These are phyloP conservation scores for Sphinx pinastri DNA, from an alignment of 2,888 invertebrate species.

Conservation along the genomic window DNA sequence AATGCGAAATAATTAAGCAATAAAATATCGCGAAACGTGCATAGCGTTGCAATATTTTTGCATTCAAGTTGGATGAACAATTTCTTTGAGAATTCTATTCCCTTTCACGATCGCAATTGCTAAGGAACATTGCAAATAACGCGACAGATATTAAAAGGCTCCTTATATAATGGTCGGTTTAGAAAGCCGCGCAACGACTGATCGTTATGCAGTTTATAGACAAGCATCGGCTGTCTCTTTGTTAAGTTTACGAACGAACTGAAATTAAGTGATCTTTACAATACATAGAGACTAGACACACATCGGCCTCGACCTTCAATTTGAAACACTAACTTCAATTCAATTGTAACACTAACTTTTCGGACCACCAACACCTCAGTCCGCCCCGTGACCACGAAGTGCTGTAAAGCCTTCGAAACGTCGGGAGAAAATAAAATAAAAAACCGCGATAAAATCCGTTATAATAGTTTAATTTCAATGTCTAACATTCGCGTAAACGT, in stretches of 20 bases:
- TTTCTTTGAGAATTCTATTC: not conserved
- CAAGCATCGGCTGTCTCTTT: conserved; percentile 20
- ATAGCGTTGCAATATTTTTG: conserved; percentile 1
- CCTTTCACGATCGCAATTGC: not conserved
- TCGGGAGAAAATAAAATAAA: no score
- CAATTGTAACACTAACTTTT: no score
- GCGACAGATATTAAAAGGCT: conserved; percentile 23
- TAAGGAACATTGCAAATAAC: not conserved
- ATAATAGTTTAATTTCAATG: no score
- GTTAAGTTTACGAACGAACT: conserved; percentile 29
- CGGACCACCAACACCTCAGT: no score
- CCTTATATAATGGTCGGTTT: conserved; percentile 21
- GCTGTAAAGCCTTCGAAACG: no score
- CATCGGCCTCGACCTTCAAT: no score
- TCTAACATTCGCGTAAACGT: no score
- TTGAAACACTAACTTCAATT: no score
- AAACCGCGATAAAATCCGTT: no score
- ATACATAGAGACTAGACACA: not conserved
- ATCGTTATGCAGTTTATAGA: conserved; percentile 24
- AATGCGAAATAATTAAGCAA: not conserved
- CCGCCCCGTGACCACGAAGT: no score
- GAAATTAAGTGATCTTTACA: conserved; percentile 27
- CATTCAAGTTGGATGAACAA: not conserved
- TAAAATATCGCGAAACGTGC: not conserved
- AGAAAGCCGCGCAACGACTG: conserved; percentile 24